Conservation (phyloP, 2,797 vertebrate genomes). For the Danio kyathit region DNA sequence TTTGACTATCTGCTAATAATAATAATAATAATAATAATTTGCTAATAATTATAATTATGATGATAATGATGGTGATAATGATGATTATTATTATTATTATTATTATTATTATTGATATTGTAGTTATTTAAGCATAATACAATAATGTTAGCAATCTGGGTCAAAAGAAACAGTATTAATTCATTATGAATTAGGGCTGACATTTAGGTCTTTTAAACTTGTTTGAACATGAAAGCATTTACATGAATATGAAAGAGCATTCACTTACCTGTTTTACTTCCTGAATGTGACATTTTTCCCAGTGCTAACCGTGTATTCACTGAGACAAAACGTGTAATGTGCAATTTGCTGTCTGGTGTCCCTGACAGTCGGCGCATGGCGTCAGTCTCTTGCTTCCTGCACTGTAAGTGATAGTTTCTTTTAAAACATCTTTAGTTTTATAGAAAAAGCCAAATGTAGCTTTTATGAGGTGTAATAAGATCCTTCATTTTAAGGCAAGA, state of each 20-base stretch:
- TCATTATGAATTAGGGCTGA: background rate
- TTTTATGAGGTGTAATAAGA: slow-evolving; percentile 11
- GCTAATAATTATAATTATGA: no score
- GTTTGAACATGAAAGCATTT: background rate
- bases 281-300: slow-evolving; percentile 8
- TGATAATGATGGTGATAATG: no score
- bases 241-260: background rate
- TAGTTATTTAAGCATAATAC: no score
- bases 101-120: no score
- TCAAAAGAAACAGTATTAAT: no score
- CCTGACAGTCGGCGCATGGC: background rate
- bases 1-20: no score
- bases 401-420: slow-evolving; percentile 17
- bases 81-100: no score
- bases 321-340: background rate
- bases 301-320: background rate
- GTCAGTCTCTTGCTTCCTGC: background rate
- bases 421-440: background rate
- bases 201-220: background rate
- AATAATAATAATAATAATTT: no score
- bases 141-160: no score
- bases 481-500: background rate
- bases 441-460: background rate
- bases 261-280: background rate
- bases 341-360: background rate